Conservation (phyloP, 2,113 vertebrate genomes). For the Charina bottae region DNA sequence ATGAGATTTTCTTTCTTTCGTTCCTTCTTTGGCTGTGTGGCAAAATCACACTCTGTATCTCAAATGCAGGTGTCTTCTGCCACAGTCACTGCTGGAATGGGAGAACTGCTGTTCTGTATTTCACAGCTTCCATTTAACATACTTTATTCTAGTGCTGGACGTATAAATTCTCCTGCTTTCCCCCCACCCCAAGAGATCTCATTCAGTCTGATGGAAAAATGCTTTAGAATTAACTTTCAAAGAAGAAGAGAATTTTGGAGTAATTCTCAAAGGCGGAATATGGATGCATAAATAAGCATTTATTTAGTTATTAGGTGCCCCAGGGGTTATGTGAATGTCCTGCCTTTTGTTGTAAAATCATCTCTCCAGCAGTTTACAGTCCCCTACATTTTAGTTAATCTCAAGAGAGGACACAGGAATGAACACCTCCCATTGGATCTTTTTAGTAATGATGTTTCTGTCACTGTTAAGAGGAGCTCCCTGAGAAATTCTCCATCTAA, state of each 20-base stretch:
- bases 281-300: not conserved
- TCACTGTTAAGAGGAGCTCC: not conserved
- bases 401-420: not conserved
- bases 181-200: not conserved
- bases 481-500: not conserved
- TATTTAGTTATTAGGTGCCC: not conserved
- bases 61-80: conserved; percentile 31
- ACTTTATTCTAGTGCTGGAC: conserved; percentile 9
- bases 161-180: not conserved
- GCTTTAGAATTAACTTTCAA: not conserved
- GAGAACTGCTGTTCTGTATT: conserved; percentile 10
- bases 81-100: not conserved
- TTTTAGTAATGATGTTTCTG: not conserved
- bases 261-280: not conserved
- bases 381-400: not conserved
- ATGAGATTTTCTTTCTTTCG: conserved; percentile 47
- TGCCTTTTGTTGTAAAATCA: not conserved
- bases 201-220: not conserved
- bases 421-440: not conserved
- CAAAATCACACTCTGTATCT: conserved; percentile 41
- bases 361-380: not conserved
- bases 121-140: conserved; percentile 13
- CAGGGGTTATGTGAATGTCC: not conserved
- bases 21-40: conserved; percentile 39
- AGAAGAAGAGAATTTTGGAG: not conserved